Conservation (phyloP, 2,113 vertebrate species). For the Megalops atlanticus region DNA sequence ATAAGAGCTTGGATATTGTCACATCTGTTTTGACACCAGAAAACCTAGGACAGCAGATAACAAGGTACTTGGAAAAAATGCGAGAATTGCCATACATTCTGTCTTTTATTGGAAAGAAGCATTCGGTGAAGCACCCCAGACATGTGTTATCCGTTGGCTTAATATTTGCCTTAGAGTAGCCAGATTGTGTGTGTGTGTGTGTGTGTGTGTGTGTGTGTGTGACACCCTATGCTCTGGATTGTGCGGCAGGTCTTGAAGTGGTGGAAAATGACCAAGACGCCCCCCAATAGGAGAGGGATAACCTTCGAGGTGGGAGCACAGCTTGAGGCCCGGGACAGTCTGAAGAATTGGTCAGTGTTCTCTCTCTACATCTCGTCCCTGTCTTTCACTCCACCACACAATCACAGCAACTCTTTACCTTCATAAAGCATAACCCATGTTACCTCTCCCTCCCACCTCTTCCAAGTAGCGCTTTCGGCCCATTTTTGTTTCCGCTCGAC, state of each 20-base stretch:
- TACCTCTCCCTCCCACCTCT: background rate
- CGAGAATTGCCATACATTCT: too few relatives aligned
- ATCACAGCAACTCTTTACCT: background rate
- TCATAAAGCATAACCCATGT: background rate
- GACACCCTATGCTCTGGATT: background rate
- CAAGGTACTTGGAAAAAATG: too few relatives aligned
- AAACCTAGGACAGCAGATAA: too few relatives aligned
- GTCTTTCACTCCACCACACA: constrained; percentile 29
- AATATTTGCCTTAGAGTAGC: too few relatives aligned
- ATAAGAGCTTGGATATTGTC: too few relatives aligned
- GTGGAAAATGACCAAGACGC: constrained; percentile 89
- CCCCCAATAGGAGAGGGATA: constrained; percentile 93
- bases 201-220: too few relatives aligned
- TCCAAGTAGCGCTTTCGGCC: background rate
- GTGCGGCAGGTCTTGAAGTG: constrained; percentile 32
- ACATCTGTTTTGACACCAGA: too few relatives aligned
- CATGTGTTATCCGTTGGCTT: background rate
- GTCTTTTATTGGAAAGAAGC: too few relatives aligned
- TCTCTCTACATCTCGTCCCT: background rate
- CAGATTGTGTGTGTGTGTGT: background rate
- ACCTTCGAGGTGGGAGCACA: constrained; percentile 94
- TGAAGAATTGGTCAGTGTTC: constrained; percentile 89
- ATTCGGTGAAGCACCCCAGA: too few relatives aligned
- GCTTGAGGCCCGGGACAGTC: constrained; percentile 92
- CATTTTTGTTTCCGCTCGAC: background rate